A percentile compares a stretch with the other conserved stretches of the same genome.
phyloP scores from a whole-genome alignment of 2,113 vertebrate species.

The Aphyosemion australe region DNA sequence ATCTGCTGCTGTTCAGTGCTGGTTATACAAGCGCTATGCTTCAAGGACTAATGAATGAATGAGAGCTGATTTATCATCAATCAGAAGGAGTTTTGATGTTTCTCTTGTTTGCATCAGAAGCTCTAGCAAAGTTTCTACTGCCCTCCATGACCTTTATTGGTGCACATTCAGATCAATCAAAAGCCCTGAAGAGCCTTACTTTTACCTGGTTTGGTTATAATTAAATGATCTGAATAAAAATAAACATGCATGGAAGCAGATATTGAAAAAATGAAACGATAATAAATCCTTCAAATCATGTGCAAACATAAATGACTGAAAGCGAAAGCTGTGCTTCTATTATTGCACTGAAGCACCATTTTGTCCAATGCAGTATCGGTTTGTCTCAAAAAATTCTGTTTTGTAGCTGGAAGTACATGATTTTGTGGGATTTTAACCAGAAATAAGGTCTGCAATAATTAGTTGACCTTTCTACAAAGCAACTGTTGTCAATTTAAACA shows the following conservation, averaged over 20 bases:
- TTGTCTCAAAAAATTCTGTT: too few species aligned
- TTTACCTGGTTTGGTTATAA: slow-evolving; percentile 17
- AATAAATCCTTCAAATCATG: too few species aligned
- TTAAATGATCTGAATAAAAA: slow-evolving; percentile 13
- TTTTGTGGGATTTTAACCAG: too few species aligned
- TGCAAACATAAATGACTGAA: too few species aligned
- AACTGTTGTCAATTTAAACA: neutral
- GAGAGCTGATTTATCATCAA: slow-evolving; percentile 1
- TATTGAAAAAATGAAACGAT: neutral
- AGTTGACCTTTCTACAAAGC: too few species aligned
- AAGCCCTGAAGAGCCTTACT: slow-evolving; percentile 3
- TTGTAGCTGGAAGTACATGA: too few species aligned
- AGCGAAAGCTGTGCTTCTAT: too few species aligned
- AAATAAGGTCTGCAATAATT: too few species aligned
- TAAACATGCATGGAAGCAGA: neutral
- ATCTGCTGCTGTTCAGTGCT: neutral
- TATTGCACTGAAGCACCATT: too few species aligned
- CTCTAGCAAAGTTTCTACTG: neutral
- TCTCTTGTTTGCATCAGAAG: neutral
- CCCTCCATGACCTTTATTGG: slow-evolving; percentile 22
- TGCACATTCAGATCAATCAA: slow-evolving; percentile 14
- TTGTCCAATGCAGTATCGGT: too few species aligned
- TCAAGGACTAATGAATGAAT: slow-evolving; percentile 1
- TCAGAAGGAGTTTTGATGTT: neutral
- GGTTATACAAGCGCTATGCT: slow-evolving; percentile 2